Conservation (phyloP, 2,113 vertebrate genomes). For the Telmatochromis sp. region DNA sequence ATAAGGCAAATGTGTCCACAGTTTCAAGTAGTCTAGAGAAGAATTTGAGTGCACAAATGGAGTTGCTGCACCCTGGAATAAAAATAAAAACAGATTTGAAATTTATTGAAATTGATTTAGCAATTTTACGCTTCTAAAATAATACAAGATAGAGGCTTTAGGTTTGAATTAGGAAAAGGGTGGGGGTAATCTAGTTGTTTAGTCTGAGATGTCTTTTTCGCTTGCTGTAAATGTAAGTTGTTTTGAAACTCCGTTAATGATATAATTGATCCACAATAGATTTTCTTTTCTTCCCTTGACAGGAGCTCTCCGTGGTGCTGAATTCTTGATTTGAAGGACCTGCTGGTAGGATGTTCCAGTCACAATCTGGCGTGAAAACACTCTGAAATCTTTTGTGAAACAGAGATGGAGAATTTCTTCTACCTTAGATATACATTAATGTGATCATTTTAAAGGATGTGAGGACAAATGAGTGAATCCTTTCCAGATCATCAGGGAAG, state of each 20-base stretch:
- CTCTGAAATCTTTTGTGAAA: neutral
- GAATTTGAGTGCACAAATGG: neutral
- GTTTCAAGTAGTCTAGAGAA: neutral
- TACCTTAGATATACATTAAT: neutral
- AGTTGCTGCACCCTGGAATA: neutral
- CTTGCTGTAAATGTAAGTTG: neutral
- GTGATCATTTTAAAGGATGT: neutral
- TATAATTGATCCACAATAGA: neutral
- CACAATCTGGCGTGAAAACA: neutral
- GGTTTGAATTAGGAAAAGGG: neutral
- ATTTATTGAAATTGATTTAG: neutral
- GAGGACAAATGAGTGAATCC: neutral
- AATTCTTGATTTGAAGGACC: neutral
- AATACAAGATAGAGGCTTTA: neutral
- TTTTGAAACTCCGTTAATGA: neutral
- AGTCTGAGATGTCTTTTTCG: neutral
- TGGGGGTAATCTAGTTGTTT: neutral
- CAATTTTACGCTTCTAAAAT: neutral
- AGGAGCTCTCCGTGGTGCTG: constrained; percentile 67
- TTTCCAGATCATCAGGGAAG: neutral
- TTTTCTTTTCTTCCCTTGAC: neutral
- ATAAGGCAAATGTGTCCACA: neutral
- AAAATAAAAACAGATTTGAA: neutral
- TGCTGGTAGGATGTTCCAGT: neutral
- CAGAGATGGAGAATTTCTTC: neutral